Evolutionary conservation across 2,888 invertebrate genomes (phyloP).

Genomic region (Trilocha varians): DNA sequence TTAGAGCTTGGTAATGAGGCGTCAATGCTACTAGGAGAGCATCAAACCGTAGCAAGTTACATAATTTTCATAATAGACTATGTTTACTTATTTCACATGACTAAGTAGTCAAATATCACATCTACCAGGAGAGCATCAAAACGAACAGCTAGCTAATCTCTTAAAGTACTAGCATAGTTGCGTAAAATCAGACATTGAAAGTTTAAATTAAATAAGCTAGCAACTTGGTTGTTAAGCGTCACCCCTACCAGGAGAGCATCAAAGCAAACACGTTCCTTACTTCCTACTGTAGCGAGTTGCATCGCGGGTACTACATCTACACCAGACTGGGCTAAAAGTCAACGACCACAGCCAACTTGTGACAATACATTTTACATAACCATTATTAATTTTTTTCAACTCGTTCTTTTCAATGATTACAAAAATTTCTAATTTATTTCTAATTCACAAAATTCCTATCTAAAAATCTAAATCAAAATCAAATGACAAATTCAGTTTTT

Average conservation of each 20-base stretch:
- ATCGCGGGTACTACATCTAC: slow-evolving; percentile 12
- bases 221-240: slow-evolving; percentile 9
- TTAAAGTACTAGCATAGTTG: too few relatives aligned
- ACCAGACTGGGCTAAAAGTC: slow-evolving; percentile 44
- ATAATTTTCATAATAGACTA: too few relatives aligned
- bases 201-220: neutral
- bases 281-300: slow-evolving; percentile 15
- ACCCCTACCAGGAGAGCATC: slow-evolving; percentile 39
- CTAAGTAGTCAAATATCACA: slow-evolving; percentile 15
- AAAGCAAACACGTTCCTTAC: slow-evolving; percentile 32
- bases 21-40: too few relatives aligned
- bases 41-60: too few relatives aligned
- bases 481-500: too few relatives aligned
- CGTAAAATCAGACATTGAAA: neutral
- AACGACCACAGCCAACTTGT: slow-evolving; percentile 23
- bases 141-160: slow-evolving; percentile 31
- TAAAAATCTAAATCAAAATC: too few relatives aligned
- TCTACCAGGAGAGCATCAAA: slow-evolving; percentile 38
- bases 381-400: neutral
- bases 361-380: slow-evolving; percentile 1
- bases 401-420: neutral
- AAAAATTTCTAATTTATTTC: too few relatives aligned
- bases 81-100: too few relatives aligned
- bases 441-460: too few relatives aligned
- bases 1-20: too few relatives aligned